These are phyloP conservation scores for Steinernema carpocapsae DNA, from an alignment of 2,888 invertebrate species.

Conservation along the genomic window DNA sequence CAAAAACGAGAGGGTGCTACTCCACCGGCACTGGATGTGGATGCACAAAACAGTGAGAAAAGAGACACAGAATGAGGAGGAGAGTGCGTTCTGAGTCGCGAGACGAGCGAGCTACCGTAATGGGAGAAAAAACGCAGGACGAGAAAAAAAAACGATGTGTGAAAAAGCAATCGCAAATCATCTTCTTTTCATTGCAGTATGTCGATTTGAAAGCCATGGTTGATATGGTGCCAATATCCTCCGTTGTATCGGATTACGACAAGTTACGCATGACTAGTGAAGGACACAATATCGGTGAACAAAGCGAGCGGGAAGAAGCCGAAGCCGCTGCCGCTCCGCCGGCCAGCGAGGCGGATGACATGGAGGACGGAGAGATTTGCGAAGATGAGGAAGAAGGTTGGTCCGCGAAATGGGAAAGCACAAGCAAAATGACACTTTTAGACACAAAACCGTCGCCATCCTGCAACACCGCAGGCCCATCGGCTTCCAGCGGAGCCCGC, in stretches of 20 bases:
- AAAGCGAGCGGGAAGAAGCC: slow-evolving; percentile 13
- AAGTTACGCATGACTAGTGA: slow-evolving; percentile 27
- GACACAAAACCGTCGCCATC: background rate
- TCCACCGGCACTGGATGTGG: too few species aligned
- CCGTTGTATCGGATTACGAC: slow-evolving; percentile 31
- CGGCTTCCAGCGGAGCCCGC: background rate
- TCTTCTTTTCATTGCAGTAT: slow-evolving; percentile 15
- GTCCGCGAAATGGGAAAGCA: background rate
- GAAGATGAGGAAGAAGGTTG: slow-evolving; percentile 29
- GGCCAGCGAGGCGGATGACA: slow-evolving; percentile 20
- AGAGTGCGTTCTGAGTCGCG: background rate
- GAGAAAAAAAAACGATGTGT: background rate
- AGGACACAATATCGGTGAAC: slow-evolving; percentile 31
- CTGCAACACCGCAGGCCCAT: background rate
- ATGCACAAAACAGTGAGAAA: background rate
- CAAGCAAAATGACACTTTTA: background rate
- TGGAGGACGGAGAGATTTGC: slow-evolving; percentile 24
- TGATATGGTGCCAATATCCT: slow-evolving; percentile 46
- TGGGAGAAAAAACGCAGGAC: background rate
- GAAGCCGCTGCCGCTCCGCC: background rate
- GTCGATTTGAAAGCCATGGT: slow-evolving; percentile 45
- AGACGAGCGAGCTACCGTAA: background rate
- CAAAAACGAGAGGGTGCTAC: too few species aligned
- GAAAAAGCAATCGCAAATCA: slow-evolving; percentile 1
- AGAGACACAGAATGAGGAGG: background rate